Conservation (phyloP, 2,113 vertebrate species). For the Grantiella picta region DNA sequence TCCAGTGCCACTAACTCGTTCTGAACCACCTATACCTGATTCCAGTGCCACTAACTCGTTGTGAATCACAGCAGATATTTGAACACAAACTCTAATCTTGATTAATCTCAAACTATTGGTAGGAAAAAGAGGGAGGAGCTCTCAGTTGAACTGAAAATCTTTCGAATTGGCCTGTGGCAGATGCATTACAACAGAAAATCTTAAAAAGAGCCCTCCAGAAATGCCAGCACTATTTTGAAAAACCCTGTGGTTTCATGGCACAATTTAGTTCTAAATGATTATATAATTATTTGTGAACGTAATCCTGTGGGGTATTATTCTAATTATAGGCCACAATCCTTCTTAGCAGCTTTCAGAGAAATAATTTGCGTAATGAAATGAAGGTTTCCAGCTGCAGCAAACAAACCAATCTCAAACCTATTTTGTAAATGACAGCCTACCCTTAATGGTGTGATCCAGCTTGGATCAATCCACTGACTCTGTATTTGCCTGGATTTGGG, state of each 20-base stretch:
- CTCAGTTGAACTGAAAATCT: background rate
- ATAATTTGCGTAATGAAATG: constrained; percentile 70
- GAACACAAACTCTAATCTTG: background rate
- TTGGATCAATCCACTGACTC: background rate
- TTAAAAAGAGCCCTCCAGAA: background rate
- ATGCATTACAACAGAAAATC: background rate
- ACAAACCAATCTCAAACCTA: constrained; percentile 31
- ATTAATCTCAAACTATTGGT: background rate
- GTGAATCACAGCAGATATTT: background rate
- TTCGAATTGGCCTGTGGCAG: background rate
- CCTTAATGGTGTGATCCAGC: background rate
- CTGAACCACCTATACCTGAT: background rate
- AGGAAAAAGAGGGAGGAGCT: background rate
- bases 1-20: background rate
- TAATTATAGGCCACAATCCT: constrained; percentile 76
- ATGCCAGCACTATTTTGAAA: background rate
- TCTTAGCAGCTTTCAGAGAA: constrained; percentile 70
- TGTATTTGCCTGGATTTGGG: background rate
- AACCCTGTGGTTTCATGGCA: constrained; percentile 15
- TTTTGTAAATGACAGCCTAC: constrained; percentile 29
- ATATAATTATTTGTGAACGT: constrained; percentile 74
- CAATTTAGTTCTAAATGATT: constrained; percentile 65
- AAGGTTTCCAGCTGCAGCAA: constrained; percentile 56
- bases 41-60: background rate
- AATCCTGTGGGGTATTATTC: constrained; percentile 74